Evolutionary conservation across 2,113 vertebrate genomes (phyloP).

Genomic region (Hoplias malabaricus): DNA sequence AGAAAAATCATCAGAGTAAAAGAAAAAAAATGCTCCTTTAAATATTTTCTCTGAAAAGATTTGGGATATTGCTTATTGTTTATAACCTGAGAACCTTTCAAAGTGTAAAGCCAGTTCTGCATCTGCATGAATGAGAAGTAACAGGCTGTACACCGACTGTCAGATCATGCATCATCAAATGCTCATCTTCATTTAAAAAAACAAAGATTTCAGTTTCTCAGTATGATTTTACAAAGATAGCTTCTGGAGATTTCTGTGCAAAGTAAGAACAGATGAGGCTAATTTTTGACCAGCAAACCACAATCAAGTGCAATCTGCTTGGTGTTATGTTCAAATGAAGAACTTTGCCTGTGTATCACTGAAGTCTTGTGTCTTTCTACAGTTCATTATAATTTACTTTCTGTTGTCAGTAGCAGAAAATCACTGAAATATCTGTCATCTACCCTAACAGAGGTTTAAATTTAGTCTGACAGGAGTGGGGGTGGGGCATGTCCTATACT

Average conservation of each 20-base stretch:
- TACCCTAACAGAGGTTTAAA: too few relatives aligned
- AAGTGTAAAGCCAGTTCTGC: too few relatives aligned
- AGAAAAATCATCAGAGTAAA: too few relatives aligned
- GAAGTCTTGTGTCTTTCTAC: background rate
- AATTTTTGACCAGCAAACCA: constrained; percentile 2
- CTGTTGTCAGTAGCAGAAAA: background rate
- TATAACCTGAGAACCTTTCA: too few relatives aligned
- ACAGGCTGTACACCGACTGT: background rate
- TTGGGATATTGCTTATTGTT: too few relatives aligned
- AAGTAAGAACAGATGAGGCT: background rate
- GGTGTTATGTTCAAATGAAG: background rate
- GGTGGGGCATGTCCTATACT: too few relatives aligned
- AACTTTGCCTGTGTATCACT: background rate
- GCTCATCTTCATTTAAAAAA: background rate
- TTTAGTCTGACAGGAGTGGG: too few relatives aligned
- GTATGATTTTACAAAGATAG: background rate
- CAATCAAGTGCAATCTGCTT: background rate
- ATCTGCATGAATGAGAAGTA: background rate
- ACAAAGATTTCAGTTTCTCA: background rate
- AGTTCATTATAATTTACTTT: background rate
- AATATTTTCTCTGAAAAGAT: background rate
- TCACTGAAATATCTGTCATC: background rate
- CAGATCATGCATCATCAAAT: background rate
- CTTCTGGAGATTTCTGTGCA: constrained; percentile 3
- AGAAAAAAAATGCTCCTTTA: too few relatives aligned